Base-by-base conservation (phyloP, 2,888 invertebrate genomes). In the Pteria penguin region DNA sequence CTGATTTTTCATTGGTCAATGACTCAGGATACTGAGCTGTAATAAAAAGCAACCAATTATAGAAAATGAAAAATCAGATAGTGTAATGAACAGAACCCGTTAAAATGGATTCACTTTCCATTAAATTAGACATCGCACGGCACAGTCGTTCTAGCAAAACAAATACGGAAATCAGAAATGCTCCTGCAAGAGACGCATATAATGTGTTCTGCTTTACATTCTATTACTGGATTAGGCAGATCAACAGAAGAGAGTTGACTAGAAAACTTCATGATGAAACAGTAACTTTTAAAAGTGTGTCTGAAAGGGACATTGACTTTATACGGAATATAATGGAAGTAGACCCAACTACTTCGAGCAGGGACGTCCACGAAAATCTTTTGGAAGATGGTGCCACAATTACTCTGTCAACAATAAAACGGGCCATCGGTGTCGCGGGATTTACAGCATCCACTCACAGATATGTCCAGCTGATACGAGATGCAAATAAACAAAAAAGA, bases 401-500 rank as follows among this genome's bases (percentile, higher is more conserved):
- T 27, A 2, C 26, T 1, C 24, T 24, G 27, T 26, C 54, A 58
- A 70, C 70, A 14, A 52, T 36, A 14, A 62, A 54, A 27, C 31
- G 33, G n/a, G 75, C 58, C 14, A 75, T 70, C 18, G 32, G 45
- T 1, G 57, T 32, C 32, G 61, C 71, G 26, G 78, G 75, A n/a
- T 78, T 67, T 45, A 75, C 58, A 55, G 36, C 14, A 29, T 22
- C 71, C 11, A 22, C 31, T 2, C 67, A 71, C 1, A 57, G 72
- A 18, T 78, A 78, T 57, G 58, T 24, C 5, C 78, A 78, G 33
- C 57, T 75, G 60, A 61, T 75, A 14, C 27, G 71, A 14, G 61
- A 71, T 27, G 58, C 2, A 5, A 78, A 78, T 27, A 70, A 45
- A 24, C 58, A 18, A 75, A n/a, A 71, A 58, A 5, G 45, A 11